phyloP scores from a whole-genome alignment of 1,140 invertebrate genomes.

The Papilio polyxenes region DNA sequence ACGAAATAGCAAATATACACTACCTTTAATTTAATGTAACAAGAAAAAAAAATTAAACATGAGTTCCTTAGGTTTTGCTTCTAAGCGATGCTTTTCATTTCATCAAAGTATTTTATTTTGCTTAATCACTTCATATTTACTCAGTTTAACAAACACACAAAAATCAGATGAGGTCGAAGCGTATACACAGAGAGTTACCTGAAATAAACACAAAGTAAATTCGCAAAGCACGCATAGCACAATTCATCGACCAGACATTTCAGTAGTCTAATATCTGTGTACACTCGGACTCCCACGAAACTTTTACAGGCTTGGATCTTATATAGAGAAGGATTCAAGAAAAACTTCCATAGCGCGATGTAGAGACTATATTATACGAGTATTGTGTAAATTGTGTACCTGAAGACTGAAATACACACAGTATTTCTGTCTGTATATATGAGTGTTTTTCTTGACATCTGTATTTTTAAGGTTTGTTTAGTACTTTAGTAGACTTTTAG shows the following conservation, averaged over 20 bases:
- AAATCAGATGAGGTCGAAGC: neutral
- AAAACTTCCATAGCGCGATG: slow-evolving; percentile 4
- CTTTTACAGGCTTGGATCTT: neutral
- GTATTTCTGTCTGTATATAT: neutral
- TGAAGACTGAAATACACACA: neutral
- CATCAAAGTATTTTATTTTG: no score
- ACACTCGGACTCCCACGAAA: neutral
- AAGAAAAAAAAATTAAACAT: neutral
- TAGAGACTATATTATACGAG: neutral
- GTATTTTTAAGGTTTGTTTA: neutral
- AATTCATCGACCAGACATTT: neutral
- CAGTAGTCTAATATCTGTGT: neutral
- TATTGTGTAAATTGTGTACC: neutral
- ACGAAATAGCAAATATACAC: slow-evolving; percentile 6
- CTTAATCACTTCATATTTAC: no score
- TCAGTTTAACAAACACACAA: neutral
- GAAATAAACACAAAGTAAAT: neutral
- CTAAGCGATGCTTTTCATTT: no score
- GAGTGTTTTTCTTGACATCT: neutral
- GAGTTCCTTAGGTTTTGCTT: no score
- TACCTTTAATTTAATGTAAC: neutral
- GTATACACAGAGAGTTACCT: neutral
- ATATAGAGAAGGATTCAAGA: neutral
- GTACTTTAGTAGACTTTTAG: no score
- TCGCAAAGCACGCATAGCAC: slow-evolving; percentile 6